Evolutionary conservation across 2,797 vertebrate genomes (phyloP), one percentile per base, ranked within the genome.

Genomic region (Microctenopoma steveboyesi): DNA sequence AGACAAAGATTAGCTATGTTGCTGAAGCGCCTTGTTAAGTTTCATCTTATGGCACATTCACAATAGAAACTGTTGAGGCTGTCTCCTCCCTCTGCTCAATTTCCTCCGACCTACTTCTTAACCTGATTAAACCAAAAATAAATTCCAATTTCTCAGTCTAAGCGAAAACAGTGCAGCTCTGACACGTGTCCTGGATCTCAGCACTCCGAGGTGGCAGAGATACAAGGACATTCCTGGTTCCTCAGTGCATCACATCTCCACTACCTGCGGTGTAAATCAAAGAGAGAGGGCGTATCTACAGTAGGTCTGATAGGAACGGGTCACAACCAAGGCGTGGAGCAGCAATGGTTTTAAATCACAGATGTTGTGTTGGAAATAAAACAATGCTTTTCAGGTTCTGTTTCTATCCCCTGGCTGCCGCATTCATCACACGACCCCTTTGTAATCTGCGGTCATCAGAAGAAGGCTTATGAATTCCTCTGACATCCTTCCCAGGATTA

Each of bases 401-500:
- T 14, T 3, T 51, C 2, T 14, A 3, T 51, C 2, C 50, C 35
- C 1, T 3, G 30, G 48, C 15, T 40, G n/a, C 16, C 27, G 15
- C 49, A 27, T 10, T 16, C 50, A 68, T 56, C 61, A 46, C 35
- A 45, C 4, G 74, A 73, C 76, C 69, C 74, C 68, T 60, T 7
- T 55, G 63, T 81, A 78, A 88, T 74, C 70, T 57, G 63, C 45
- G 45, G 78, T 45, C 60, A 78, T 50, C 65, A 66, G 55, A 42
- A 22, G 22, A 74, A 47, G 51, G 53, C 63, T 89, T 69, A 83
- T 76, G 60, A 53, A 5, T 59, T 33, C 57, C 64, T 64, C 57
- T 86, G 81, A 88, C 53, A 69, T 86, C 76, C 77, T 66, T 48
- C 48, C 42, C 33, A 37, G 83, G 91, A 90, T 92, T 88, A 88